These are phyloP conservation scores for Halcyon smyrnensis DNA, from an alignment of 2,797 vertebrate species.

Conservation along the genomic window DNA sequence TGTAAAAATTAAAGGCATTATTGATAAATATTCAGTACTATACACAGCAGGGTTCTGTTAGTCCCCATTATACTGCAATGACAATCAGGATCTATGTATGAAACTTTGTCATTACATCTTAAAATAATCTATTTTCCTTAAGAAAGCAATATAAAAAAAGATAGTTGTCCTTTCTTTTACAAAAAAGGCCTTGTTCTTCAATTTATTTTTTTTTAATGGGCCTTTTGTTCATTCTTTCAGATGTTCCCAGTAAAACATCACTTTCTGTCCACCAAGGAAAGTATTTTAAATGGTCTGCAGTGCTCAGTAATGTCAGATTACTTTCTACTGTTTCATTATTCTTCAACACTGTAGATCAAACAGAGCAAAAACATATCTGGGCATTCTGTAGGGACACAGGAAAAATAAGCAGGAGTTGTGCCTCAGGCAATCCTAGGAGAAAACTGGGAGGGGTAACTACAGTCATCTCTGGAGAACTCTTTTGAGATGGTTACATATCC, in stretches of 20 bases:
- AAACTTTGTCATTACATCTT: not conserved
- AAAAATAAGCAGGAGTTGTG: constrained; percentile 21
- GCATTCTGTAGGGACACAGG: not conserved
- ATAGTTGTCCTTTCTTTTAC: not conserved
- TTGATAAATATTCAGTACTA: not conserved
- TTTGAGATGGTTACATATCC: not conserved
- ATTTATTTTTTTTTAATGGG: not conserved
- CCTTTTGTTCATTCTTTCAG: not conserved
- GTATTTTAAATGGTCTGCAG: not conserved
- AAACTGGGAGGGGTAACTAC: not conserved
- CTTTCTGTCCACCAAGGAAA: not conserved
- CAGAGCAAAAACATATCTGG: not conserved
- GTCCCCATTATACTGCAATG: not conserved
- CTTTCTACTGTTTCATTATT: not conserved
- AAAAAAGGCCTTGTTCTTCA: not conserved
- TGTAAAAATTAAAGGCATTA: not conserved
- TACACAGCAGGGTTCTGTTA: not conserved
- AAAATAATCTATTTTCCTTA: not conserved
- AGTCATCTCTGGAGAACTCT: not conserved
- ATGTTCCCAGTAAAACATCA: not conserved
- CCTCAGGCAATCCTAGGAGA: constrained; percentile 46
- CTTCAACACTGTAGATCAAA: not conserved
- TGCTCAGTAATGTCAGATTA: not conserved
- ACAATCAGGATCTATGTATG: not conserved
- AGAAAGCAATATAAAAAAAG: not conserved